Base-by-base conservation (phyloP, 2,888 invertebrate genomes). In the Patella ulyssiponensis region DNA sequence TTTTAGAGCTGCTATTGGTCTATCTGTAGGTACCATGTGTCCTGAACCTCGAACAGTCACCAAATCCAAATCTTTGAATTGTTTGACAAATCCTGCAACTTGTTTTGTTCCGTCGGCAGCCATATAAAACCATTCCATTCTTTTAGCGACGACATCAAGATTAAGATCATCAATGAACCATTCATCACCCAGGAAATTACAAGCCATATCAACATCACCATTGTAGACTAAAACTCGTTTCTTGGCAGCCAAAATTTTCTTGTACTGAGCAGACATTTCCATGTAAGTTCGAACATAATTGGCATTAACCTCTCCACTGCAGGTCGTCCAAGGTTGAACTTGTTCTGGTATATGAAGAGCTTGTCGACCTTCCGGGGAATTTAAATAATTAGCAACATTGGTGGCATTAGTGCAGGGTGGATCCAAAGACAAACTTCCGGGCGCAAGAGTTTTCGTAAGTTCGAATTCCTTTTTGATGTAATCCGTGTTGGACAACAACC, bases 191-290 rank as follows among this genome's bases (percentile, higher is more conserved):
- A 93, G 89, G 82, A 92, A 92, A 83, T 93, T 93, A 85, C 93
- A 93, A 2, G 92, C 91, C 89, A 93, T 92, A 83, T 93, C 92
- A 9, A 92, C 89, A 86, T 93, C 93, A 9, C 93, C 93, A 83
- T 93, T 93, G 87, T 93, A 93, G 71, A 93, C 87, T 75, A 93
- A 79, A 3, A 92, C 87, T 74, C 88, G 81, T 64, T 88, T 86
- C 88, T 89, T 81, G 23, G 83, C 80, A n/a, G 79, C 73, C 3
- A 88, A 79, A n/a, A 88, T 80, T 73, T 86, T 87, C 74, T 81
- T 69, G 80, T 91, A 91, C 77, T 88, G 88, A 7, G 81, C 52
- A 11, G 81, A 83, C 84, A 91, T 85, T 79, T 86, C 82, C 64
- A 71, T 76, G 82, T 90, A 87, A 69, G 78, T 76, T 72, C 23